phyloP scores from a whole-genome alignment of 1,140 invertebrate species.

The Papilio polytes region DNA sequence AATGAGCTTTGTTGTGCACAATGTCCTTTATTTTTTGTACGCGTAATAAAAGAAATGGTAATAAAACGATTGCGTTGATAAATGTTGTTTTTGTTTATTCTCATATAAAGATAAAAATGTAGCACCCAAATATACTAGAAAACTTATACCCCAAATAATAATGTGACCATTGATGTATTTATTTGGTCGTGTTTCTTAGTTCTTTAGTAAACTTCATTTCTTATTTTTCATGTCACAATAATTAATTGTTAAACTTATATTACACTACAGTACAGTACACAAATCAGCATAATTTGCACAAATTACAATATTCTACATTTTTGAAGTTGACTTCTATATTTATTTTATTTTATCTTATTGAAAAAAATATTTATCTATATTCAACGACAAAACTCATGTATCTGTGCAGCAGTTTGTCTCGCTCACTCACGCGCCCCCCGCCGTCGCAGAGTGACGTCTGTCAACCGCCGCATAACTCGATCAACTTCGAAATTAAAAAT shows the following conservation, averaged over 20 bases:
- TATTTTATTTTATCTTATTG: not conserved
- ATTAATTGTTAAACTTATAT: not conserved
- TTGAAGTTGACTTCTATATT: not conserved
- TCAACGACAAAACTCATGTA: not conserved
- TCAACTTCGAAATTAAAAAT: conserved; percentile 32
- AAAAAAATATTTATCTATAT: conserved; percentile 25
- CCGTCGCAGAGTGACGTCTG: conserved; percentile 8
- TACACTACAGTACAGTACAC: not conserved
- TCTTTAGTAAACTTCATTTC: too few relatives aligned
- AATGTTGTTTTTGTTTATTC: conserved; percentile 34
- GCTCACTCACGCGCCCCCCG: conserved; percentile 6
- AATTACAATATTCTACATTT: not conserved
- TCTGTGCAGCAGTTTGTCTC: conserved; percentile 28
- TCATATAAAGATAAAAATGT: not conserved
- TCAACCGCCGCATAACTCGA: conserved; percentile 15
- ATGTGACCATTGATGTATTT: too few relatives aligned
- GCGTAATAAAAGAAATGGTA: conserved; percentile 56
- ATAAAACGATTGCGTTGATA: conserved; percentile 49
- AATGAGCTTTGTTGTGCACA: conserved; percentile 62
- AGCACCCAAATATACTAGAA: not conserved
- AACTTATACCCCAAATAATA: not conserved
- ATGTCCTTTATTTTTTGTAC: conserved; percentile 60
- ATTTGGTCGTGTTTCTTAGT: too few relatives aligned
- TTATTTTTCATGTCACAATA: too few relatives aligned
- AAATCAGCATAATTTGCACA: not conserved